These are phyloP conservation scores for Penaeus monodon DNA, from an alignment of 2,888 invertebrate species.

Conservation along the genomic window DNA sequence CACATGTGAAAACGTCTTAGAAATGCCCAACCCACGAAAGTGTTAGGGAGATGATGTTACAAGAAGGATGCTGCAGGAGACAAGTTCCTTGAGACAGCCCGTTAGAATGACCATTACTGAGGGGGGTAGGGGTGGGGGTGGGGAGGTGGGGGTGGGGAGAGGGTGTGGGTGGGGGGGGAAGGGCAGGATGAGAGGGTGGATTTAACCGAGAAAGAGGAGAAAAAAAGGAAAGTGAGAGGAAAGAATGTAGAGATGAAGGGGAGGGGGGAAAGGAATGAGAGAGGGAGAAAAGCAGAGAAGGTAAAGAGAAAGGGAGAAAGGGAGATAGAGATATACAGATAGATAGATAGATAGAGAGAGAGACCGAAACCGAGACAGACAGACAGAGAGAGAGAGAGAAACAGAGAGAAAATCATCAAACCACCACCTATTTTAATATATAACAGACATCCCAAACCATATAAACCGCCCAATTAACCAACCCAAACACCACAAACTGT, in stretches of 20 bases:
- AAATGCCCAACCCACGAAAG: no score
- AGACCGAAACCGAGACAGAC: background rate
- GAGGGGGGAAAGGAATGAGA: background rate
- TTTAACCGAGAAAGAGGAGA: background rate
- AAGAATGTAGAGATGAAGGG: background rate
- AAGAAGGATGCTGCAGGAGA: no score
- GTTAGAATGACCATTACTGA: background rate
- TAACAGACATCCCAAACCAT: background rate
- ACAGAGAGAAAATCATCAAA: background rate
- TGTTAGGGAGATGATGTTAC: no score
- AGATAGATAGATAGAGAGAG: background rate
- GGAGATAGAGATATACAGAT: background rate
- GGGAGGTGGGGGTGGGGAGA: background rate
- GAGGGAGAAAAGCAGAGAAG: background rate
- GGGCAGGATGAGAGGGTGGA: no score
- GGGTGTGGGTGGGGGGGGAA: no score
- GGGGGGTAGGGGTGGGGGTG: background rate
- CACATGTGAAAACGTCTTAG: no score
- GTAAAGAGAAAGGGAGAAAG: background rate
- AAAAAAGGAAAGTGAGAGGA: background rate
- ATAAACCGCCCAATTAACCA: background rate
- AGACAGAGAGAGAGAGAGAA: constrained; percentile 36
- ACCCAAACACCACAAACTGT: no score
- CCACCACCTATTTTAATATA: background rate
- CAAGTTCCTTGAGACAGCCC: background rate